These are phyloP conservation scores for Gymnocephalus cernua DNA, from an alignment of 2,113 vertebrate genomes.

Conservation along the genomic window DNA sequence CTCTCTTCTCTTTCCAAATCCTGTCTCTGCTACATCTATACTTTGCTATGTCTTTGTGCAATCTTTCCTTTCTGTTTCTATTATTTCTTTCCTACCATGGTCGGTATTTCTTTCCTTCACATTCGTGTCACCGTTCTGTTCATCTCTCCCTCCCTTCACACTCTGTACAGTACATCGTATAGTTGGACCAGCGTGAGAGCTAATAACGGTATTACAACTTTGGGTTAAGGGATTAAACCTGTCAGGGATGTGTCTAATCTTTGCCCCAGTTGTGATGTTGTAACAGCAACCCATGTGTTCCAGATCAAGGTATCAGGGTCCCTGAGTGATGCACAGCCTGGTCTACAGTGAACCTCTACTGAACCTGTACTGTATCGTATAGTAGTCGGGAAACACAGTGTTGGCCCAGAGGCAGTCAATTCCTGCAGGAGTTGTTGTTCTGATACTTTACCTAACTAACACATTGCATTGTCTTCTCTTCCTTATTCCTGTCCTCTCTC, in stretches of 20 bases:
- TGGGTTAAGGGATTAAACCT: constrained; percentile 35
- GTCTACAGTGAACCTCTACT: neutral
- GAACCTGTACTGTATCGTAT: neutral
- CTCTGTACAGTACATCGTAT: neutral
- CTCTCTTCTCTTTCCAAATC: neutral
- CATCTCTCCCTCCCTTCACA: neutral
- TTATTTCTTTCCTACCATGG: neutral
- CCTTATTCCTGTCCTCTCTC: neutral
- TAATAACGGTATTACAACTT: constrained; percentile 29
- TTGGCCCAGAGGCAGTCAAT: neutral
- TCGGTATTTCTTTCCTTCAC: neutral
- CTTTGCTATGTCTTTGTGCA: neutral
- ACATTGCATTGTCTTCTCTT: neutral
- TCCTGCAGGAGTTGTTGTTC: neutral
- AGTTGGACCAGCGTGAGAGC: neutral
- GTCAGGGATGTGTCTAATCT: constrained; percentile 48
- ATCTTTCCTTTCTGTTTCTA: neutral
- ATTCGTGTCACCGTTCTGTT: neutral
- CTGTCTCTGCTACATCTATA: neutral
- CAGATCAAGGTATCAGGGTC: constrained; percentile 35
- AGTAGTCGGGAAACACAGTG: neutral
- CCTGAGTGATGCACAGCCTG: neutral
- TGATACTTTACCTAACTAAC: neutral
- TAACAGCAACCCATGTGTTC: constrained; percentile 13
- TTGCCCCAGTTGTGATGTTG: constrained; percentile 17